phyloP scores from a whole-genome alignment of 2,113 vertebrate species.

The Barbus barbus region DNA sequence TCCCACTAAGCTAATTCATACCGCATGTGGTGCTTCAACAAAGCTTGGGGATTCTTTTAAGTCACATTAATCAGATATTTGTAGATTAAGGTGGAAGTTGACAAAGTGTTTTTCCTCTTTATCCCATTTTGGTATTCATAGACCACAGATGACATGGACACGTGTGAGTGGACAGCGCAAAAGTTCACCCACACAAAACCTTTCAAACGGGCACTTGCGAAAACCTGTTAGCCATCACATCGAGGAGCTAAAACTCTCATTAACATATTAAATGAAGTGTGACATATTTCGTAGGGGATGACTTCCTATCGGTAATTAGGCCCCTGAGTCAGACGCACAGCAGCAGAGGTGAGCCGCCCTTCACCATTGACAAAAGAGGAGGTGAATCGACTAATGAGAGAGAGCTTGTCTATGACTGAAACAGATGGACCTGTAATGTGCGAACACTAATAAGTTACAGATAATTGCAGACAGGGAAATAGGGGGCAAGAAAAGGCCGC shows the following conservation, averaged over 20 bases:
- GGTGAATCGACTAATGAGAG: conserved; percentile 56
- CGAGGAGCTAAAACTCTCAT: conserved; percentile 50
- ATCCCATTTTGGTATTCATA: conserved; percentile 37
- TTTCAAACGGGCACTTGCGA: conserved; percentile 26
- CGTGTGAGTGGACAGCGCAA: conserved; percentile 10
- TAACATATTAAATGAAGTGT: conserved; percentile 61
- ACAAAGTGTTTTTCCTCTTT: conserved; percentile 37
- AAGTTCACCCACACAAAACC: conserved; percentile 45
- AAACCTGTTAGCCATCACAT: conserved; percentile 39
- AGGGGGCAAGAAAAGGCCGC: conserved; percentile 35
- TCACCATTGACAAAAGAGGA: conserved; percentile 54
- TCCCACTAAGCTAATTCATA: conserved; percentile 26
- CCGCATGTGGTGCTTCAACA: conserved; percentile 9
- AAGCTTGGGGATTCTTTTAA: conserved; percentile 43
- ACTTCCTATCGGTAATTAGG: conserved; percentile 56
- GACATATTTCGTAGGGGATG: conserved; percentile 51
- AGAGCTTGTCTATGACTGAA: conserved; percentile 53
- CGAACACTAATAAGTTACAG: conserved; percentile 56
- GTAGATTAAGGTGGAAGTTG: conserved; percentile 1
- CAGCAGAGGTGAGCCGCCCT: conserved; percentile 55
- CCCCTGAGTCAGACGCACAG: conserved; percentile 46
- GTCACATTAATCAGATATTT: conserved; percentile 19
- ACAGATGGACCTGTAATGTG: conserved; percentile 56
- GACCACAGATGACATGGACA: conserved; percentile 25
- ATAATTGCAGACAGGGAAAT: conserved; percentile 48